A percentile compares a stretch with the other conserved stretches of the same genome.
Conservation (phyloP, 2,797 vertebrate genomes). For the Furcifer pardalis region DNA sequence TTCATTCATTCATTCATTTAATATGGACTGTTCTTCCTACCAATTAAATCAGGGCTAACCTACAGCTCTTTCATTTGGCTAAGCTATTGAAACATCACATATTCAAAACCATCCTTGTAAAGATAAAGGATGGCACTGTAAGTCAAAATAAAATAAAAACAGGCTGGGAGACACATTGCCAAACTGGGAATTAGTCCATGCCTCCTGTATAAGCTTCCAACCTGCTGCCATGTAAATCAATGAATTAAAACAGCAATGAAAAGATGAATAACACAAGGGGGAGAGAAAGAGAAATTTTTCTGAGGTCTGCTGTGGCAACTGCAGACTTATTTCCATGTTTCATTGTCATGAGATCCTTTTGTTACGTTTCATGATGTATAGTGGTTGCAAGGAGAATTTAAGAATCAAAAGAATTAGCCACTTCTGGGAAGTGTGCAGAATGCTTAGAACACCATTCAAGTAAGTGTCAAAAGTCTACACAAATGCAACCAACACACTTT, state of each 20-base stretch:
- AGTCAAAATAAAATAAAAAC: not conserved
- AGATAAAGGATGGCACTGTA: not conserved
- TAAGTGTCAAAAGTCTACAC: not conserved
- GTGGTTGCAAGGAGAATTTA: not conserved
- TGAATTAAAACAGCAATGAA: not conserved
- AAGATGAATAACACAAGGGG: not conserved
- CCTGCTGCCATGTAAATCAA: not conserved
- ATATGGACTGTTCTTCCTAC: not conserved
- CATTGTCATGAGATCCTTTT: not conserved
- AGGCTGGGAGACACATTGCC: not conserved
- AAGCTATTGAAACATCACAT: constrained; percentile 1
- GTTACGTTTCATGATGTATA: constrained; percentile 9
- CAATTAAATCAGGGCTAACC: not conserved
- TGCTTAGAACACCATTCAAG: constrained; percentile 11
- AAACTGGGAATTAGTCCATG: not conserved
- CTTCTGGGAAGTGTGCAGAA: constrained; percentile 10
- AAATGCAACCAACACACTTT: not conserved
- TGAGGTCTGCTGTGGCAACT: not conserved
- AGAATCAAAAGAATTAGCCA: constrained; percentile 13
- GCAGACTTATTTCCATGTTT: constrained; percentile 3
- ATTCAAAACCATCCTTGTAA: not conserved
- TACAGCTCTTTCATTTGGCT: constrained; percentile 8
- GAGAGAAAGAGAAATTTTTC: not conserved
- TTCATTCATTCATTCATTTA: not conserved
- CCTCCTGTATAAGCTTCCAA: not conserved